Conservation (phyloP, 2,797 vertebrate genomes). For the Melopsittacus undulatus region DNA sequence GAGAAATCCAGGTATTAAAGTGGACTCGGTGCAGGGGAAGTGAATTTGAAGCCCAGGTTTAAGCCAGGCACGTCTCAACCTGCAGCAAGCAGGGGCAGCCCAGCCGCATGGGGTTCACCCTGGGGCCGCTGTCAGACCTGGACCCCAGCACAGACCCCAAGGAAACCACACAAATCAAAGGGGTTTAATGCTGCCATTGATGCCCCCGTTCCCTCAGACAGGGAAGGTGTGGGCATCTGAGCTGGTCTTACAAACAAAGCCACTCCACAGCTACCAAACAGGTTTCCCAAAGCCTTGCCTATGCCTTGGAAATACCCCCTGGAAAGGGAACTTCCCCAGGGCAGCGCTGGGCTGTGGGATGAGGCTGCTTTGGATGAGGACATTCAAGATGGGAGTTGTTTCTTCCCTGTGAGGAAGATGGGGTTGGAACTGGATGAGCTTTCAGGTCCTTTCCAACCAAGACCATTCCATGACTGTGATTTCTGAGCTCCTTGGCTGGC, state of each 20-base stretch:
- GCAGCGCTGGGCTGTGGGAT: neutral
- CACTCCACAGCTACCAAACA: neutral
- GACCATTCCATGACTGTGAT: neutral
- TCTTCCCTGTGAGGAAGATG: neutral
- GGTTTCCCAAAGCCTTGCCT: neutral
- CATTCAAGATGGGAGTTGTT: neutral
- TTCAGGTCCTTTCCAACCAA: neutral
- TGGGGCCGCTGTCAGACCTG: neutral
- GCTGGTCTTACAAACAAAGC: neutral
- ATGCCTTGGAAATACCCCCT: neutral
- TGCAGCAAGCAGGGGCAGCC: neutral
- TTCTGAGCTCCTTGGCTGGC: neutral
- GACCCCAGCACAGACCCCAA: neutral
- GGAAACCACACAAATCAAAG: neutral
- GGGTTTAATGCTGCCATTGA: neutral
- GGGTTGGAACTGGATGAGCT: neutral
- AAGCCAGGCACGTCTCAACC: neutral
- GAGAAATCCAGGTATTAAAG: neutral
- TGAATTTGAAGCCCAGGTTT: neutral
- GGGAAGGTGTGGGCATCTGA: neutral
- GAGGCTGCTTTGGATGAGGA: neutral
- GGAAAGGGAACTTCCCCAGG: neutral
- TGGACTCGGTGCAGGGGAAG: neutral
- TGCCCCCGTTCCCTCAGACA: neutral
- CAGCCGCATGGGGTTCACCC: rapidly evolving